A percentile compares a stretch with the other conserved stretches of the same genome.
Evolutionary conservation across 2,113 vertebrate species (phyloP).

Genomic region (Nematolebias whitei): DNA sequence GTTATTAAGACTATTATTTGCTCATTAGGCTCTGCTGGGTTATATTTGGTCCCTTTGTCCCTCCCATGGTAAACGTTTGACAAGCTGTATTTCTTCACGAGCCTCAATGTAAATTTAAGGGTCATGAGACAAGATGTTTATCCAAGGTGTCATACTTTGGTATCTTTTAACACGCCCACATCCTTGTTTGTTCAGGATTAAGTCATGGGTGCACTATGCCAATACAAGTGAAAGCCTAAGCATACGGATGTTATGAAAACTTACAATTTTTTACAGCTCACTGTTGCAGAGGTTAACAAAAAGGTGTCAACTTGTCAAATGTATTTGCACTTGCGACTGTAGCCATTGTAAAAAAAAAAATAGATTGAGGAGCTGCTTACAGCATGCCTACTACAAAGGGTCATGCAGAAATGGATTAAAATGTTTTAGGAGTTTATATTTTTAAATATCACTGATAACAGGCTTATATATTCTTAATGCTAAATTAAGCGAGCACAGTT

Average conservation of each 20-base stretch:
- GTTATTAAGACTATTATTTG: neutral
- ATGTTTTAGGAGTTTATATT: neutral
- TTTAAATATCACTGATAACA: neutral
- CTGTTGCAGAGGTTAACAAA: neutral
- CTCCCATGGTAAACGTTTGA: constrained; percentile 1
- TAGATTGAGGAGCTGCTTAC: neutral
- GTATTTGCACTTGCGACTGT: neutral
- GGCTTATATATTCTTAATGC: neutral
- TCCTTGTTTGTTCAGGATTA: constrained; percentile 62
- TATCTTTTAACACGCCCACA: constrained; percentile 39
- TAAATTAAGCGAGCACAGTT: neutral
- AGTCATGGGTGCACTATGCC: constrained; percentile 13
- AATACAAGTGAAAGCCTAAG: constrained; percentile 16
- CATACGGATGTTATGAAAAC: constrained; percentile 24
- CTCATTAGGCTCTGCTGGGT: too few species aligned
- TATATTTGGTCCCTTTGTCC: constrained; percentile 10
- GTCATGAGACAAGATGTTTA: constrained; percentile 61
- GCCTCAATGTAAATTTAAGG: neutral
- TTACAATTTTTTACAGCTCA: neutral
- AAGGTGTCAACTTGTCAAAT: too few species aligned
- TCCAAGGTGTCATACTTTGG: constrained; percentile 51
- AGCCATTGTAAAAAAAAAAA: neutral
- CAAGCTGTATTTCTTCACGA: neutral
- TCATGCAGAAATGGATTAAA: neutral
- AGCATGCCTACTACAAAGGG: too few species aligned